Evolutionary conservation across 92 coral and sea anemone genomes (phyloP).

Genomic region (Desmophyllum pertusum): DNA sequence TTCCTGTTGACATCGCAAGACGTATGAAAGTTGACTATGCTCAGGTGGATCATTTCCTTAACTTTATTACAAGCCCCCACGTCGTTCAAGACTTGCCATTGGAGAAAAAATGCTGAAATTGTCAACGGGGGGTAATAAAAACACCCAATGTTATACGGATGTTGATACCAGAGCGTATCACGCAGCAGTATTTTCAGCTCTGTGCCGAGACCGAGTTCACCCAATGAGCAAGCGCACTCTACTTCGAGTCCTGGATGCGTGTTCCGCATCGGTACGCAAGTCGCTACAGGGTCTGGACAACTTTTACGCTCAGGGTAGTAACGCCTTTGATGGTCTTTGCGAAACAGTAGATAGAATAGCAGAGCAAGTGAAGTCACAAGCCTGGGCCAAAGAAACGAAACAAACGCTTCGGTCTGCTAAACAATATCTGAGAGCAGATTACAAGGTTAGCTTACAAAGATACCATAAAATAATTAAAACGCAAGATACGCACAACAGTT

Average conservation of each 20-base stretch:
- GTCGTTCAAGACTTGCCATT: conserved; percentile 63
- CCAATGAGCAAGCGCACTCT: conserved; percentile 61
- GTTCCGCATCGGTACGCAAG: conserved; percentile 55
- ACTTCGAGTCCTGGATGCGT: conserved; percentile 44
- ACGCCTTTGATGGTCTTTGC: conserved; percentile 48
- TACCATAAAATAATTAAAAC: too few species aligned
- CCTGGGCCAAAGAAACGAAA: conserved; percentile 42
- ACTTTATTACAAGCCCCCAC: conserved; percentile 65
- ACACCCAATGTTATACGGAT: conserved; percentile 56
- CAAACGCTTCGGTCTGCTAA: conserved; percentile 23
- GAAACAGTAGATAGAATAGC: conserved; percentile 34
- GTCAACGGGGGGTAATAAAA: conserved; percentile 51
- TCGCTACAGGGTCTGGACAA: conserved; percentile 67
- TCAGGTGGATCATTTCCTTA: conserved; percentile 47
- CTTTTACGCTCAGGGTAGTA: conserved; percentile 47
- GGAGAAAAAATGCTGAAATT: conserved; percentile 53
- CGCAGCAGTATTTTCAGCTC: conserved; percentile 53
- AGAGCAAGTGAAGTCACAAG: conserved; percentile 39
- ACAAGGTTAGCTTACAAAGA: conserved; percentile 36
- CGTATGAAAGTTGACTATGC: conserved; percentile 50
- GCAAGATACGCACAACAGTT: too few species aligned
- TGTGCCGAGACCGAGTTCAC: conserved; percentile 51
- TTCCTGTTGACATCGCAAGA: conserved; percentile 12
- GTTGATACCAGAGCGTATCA: conserved; percentile 55
- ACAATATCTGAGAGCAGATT: conserved; percentile 32